Evolutionary conservation across 2,797 vertebrate species (phyloP).

Genomic region (Morelia viridis): DNA sequence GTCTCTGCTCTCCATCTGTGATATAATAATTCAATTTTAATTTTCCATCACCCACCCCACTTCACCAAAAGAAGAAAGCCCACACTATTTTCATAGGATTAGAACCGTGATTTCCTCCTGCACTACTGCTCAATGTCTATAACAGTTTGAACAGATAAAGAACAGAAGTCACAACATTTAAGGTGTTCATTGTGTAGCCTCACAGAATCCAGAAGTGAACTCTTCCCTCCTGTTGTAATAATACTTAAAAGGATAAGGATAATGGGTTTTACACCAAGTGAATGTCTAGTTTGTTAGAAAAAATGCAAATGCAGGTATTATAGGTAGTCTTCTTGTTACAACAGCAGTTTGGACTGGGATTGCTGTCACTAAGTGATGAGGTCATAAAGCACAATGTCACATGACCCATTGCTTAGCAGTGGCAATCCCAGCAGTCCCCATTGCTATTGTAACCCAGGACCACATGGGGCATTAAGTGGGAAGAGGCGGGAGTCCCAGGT

Average conservation of each 20-base stretch:
- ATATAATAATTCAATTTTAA: conserved; percentile 57
- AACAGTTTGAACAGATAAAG: conserved; percentile 41
- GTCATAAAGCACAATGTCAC: too few relatives aligned
- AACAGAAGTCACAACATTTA: not conserved
- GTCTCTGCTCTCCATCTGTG: conserved; percentile 58
- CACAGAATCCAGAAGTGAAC: not conserved
- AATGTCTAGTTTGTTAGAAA: not conserved
- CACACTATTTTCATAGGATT: conserved; percentile 48
- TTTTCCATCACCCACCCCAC: conserved; percentile 32
- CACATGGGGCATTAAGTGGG: not conserved
- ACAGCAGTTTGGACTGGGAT: too few relatives aligned
- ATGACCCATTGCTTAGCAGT: too few relatives aligned
- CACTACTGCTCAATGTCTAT: conserved; percentile 37
- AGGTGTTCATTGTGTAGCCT: not conserved
- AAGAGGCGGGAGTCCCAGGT: not conserved
- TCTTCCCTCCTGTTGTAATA: not conserved
- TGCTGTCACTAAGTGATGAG: too few relatives aligned
- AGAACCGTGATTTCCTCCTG: conserved; percentile 8
- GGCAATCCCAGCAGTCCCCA: too few relatives aligned
- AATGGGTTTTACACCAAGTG: conserved; percentile 10
- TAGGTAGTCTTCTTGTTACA: too few relatives aligned
- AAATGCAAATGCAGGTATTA: not conserved
- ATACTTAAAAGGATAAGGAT: conserved; percentile 3
- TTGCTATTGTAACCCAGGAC: too few relatives aligned
- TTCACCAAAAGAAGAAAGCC: not conserved